phyloP scores from a whole-genome alignment of 2,888 invertebrate species.

The Drosophila picticornis region DNA sequence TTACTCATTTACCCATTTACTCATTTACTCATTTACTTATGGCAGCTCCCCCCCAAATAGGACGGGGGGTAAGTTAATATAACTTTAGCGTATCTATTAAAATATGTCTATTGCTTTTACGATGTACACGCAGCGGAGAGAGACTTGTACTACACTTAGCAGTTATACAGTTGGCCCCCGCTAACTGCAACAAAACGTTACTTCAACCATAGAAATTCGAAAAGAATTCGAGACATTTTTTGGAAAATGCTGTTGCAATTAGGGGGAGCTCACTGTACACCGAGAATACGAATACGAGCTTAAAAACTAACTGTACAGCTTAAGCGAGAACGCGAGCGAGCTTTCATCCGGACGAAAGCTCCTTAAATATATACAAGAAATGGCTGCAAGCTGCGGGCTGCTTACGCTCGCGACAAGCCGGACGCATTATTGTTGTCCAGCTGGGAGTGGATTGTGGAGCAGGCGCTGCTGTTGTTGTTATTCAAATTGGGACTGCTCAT shows the following conservation, averaged over 20 bases:
- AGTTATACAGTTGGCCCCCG: slow-evolving; percentile 4
- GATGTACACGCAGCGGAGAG: slow-evolving; percentile 72
- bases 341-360: background rate
- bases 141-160: slow-evolving; percentile 47
- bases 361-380: slow-evolving; percentile 44
- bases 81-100: slow-evolving; percentile 33
- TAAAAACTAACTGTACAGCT: slow-evolving; percentile 64
- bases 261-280: background rate
- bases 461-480: slow-evolving; percentile 72
- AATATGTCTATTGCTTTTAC: slow-evolving; percentile 73
- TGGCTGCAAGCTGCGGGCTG: slow-evolving; percentile 26
- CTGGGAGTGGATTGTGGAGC: slow-evolving; percentile 75
- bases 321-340: background rate
- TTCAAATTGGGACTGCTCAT: slow-evolving; percentile 77
- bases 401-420: slow-evolving; percentile 63
- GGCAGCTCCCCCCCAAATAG: slow-evolving; percentile 44
- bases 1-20: background rate
- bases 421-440: slow-evolving; percentile 71
- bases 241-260: background rate
- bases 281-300: slow-evolving; percentile 11
- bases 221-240: background rate
- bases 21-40: slow-evolving; percentile 34
- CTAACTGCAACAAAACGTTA: background rate
- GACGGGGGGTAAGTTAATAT: slow-evolving; percentile 22
- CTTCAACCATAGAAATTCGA: background rate